Conservation (phyloP, 2,888 invertebrate species). For the Calameuta pallipes region DNA sequence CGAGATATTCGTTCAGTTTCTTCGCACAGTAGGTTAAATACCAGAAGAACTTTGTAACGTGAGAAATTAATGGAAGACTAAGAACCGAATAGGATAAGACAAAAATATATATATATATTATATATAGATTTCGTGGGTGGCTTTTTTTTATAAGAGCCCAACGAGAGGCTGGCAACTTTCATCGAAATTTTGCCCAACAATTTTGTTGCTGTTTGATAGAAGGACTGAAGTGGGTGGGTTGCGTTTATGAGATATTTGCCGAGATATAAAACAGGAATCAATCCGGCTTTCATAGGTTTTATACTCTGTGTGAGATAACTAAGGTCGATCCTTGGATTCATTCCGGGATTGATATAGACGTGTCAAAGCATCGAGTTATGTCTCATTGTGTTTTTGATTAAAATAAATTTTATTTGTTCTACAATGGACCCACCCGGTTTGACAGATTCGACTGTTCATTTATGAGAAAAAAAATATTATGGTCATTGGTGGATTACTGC, state of each 20-base stretch:
- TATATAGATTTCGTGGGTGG: neutral
- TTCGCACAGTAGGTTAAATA: neutral
- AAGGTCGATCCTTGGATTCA: neutral
- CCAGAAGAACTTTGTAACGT: neutral
- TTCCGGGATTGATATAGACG: neutral
- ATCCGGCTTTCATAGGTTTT: neutral
- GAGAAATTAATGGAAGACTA: neutral
- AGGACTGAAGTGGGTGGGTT: neutral
- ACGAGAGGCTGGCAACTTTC: neutral
- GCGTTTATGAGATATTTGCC: conserved; percentile 28
- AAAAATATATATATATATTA: too few species aligned
- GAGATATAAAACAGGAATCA: conserved; percentile 28
- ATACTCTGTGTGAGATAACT: neutral
- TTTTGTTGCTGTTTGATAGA: neutral
- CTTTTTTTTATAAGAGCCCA: neutral
- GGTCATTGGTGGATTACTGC: neutral
- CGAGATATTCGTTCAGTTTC: neutral
- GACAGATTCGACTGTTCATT: neutral
- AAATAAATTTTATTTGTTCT: neutral
- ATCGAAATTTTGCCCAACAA: neutral
- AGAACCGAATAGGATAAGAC: neutral
- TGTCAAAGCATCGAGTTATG: neutral
- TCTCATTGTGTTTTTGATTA: neutral
- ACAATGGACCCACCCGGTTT: neutral
- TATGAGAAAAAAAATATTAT: neutral